These are phyloP conservation scores for Moxostoma hubbsi DNA, from an alignment of 2,797 vertebrate genomes.

Conservation along the genomic window DNA sequence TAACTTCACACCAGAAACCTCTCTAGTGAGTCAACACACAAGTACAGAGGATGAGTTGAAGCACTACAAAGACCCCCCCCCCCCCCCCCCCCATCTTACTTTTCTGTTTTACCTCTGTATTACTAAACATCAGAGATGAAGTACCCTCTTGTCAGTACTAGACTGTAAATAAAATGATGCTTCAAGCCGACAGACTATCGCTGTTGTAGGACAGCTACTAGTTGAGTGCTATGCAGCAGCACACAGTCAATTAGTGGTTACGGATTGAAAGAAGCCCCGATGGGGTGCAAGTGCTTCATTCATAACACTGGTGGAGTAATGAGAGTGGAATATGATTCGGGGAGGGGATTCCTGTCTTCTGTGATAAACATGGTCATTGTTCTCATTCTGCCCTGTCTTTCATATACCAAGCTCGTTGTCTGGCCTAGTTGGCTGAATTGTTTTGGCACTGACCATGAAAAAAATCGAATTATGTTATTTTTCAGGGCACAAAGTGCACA, in stretches of 20 bases:
- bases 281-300: constrained; percentile 70
- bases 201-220: constrained; percentile 26
- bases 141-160: constrained; percentile 32
- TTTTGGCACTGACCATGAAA: constrained; percentile 54
- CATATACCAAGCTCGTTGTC: constrained; percentile 71
- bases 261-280: constrained; percentile 71
- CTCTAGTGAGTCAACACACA: constrained; percentile 34
- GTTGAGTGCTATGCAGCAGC: constrained; percentile 56
- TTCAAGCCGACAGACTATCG: constrained; percentile 38
- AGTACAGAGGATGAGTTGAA: constrained; percentile 20
- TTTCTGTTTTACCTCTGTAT: constrained; percentile 22
- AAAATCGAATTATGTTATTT: constrained; percentile 75
- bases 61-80: constrained; percentile 17
- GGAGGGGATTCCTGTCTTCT: constrained; percentile 73
- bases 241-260: constrained; percentile 74
- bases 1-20: constrained; percentile 42
- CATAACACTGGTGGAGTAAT: constrained; percentile 71
- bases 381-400: constrained; percentile 73
- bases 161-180: constrained; percentile 37
- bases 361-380: constrained; percentile 84
- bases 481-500: constrained; percentile 74
- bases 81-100: constrained; percentile 17
- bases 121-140: constrained; percentile 35
- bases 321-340: constrained; percentile 64
- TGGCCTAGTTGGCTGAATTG: constrained; percentile 59